Conservation (phyloP, 2,888 invertebrate genomes). For the Dolomedes plantarius region DNA sequence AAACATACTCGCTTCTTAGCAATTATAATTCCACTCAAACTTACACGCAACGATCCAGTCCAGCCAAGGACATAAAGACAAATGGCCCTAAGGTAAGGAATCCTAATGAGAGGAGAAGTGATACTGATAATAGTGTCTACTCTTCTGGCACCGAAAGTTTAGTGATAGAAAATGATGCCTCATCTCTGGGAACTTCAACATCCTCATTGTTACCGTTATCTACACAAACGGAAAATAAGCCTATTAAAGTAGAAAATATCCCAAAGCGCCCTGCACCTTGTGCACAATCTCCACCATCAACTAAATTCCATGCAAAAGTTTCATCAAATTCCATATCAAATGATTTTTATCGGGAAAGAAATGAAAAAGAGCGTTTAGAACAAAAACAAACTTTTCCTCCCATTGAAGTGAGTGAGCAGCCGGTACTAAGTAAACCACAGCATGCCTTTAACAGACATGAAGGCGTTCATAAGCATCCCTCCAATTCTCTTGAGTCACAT, state of each 20-base stretch:
- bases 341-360: constrained; percentile 55
- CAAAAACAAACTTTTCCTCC: constrained; percentile 17
- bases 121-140: no score
- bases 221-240: no score
- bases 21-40: constrained; percentile 8
- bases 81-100: constrained; percentile 37
- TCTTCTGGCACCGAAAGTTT: constrained; percentile 7
- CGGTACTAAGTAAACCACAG: background rate
- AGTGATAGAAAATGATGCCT: constrained; percentile 17
- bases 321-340: constrained; percentile 48
- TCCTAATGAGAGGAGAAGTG: no score
- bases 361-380: constrained; percentile 37
- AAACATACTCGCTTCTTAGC: background rate
- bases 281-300: constrained; percentile 16
- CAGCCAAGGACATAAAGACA: constrained; percentile 3
- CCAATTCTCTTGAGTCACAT: background rate
- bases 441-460: no score
- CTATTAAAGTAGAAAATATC: background rate
- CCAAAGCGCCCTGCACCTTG: background rate
- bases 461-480: background rate
- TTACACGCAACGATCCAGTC: background rate
- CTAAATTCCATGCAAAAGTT: constrained; percentile 39
- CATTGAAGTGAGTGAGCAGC: background rate
- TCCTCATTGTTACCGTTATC: background rate
- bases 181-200: constrained; percentile 23